Conservation (phyloP, 2,113 vertebrate genomes). For the Turnix velox region DNA sequence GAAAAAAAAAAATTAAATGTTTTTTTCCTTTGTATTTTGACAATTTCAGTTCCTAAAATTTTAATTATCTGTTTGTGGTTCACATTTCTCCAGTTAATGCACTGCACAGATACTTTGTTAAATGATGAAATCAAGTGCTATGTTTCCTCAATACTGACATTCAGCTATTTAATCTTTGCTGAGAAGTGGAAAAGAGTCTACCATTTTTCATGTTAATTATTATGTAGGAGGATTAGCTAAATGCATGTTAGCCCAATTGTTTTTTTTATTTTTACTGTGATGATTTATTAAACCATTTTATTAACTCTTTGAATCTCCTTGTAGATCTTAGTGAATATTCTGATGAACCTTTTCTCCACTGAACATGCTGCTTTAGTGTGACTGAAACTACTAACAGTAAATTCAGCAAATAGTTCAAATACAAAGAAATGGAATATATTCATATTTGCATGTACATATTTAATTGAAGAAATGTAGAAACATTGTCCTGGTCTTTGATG, state of each 20-base stretch:
- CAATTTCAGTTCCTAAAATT: neutral
- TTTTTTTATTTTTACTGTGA: neutral
- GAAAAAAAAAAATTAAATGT: neutral
- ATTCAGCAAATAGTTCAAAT: neutral
- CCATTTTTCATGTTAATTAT: constrained; percentile 24
- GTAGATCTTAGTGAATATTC: neutral
- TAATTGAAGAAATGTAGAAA: neutral
- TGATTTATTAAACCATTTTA: neutral
- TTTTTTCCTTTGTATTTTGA: neutral
- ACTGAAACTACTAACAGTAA: neutral
- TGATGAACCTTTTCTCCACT: neutral
- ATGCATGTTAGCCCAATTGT: neutral
- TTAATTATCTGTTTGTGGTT: constrained; percentile 6
- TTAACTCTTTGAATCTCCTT: neutral
- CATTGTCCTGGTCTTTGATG: no score
- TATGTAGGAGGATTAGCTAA: constrained; percentile 13
- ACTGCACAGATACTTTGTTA: neutral
- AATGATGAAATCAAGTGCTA: neutral
- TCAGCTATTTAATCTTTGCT: constrained; percentile 29
- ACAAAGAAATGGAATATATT: neutral
- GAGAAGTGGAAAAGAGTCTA: neutral
- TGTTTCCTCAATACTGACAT: constrained; percentile 1
- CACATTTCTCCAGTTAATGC: neutral
- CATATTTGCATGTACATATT: neutral
- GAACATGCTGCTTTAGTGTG: neutral